Evolutionary conservation across 2,113 vertebrate species (phyloP).

Genomic region (Hemicordylus capensis): DNA sequence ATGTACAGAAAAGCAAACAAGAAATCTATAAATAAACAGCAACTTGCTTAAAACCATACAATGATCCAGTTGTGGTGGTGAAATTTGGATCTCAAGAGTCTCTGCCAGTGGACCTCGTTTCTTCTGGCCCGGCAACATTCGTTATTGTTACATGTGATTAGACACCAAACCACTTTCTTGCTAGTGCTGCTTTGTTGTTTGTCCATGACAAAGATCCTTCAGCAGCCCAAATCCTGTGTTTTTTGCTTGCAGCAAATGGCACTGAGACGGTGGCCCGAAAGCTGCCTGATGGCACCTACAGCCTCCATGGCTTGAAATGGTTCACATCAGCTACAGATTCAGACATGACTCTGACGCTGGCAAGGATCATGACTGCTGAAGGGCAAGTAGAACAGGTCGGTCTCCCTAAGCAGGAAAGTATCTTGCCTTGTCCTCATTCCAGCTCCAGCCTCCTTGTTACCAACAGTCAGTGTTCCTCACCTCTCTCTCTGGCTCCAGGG

Average conservation of each 20-base stretch:
- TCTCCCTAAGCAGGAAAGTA: too few relatives aligned
- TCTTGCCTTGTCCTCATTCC: too few relatives aligned
- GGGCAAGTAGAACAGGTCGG: constrained; percentile 74
- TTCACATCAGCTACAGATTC: constrained; percentile 89
- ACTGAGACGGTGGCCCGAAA: constrained; percentile 80
- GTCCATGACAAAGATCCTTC: too few relatives aligned
- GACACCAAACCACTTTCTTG: too few relatives aligned
- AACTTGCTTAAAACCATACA: background rate
- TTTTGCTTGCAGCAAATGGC: constrained; percentile 77
- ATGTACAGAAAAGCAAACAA: background rate
- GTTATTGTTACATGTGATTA: too few relatives aligned
- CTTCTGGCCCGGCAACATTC: background rate
- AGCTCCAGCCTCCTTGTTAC: background rate
- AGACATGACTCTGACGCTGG: constrained; percentile 84
- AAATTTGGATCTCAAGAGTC: too few relatives aligned
- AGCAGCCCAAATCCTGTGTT: constrained; percentile 7
- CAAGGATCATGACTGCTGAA: constrained; percentile 72
- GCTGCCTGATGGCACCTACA: constrained; percentile 79
- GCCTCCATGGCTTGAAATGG: constrained; percentile 87
- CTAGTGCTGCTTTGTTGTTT: background rate
- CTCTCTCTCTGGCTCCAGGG: constrained; percentile 66
- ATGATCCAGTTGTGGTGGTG: background rate
- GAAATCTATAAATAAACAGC: background rate
- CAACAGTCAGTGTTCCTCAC: background rate
- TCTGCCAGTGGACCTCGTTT: background rate